Conservation (phyloP, 2,888 invertebrate species). For the Lissocephala sabroskyi region DNA sequence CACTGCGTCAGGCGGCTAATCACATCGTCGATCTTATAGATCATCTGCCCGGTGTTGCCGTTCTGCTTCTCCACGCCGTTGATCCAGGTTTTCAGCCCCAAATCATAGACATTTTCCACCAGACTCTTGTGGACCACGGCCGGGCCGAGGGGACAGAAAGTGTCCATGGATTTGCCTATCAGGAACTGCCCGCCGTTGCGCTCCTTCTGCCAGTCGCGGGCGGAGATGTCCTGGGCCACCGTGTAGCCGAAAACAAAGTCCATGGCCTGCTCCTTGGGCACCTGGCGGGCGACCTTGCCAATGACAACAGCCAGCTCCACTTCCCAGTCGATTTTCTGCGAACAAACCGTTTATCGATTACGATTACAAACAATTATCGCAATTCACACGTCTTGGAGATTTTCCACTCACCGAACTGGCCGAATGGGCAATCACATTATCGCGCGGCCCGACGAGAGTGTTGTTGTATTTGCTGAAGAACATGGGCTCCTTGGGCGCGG, state of each 20-base stretch:
- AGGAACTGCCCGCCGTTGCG: conserved; percentile 80
- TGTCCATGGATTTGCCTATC: conserved; percentile 88
- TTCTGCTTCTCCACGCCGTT: conserved; percentile 85
- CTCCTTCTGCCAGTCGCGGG: conserved; percentile 84
- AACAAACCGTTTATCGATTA: no score
- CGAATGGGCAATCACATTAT: conserved; percentile 78
- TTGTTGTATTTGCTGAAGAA: conserved; percentile 92
- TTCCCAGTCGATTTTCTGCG: conserved; percentile 88
- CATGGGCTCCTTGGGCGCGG: conserved; percentile 84
- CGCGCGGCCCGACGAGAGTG: conserved; percentile 82
- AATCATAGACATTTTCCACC: conserved; percentile 79
- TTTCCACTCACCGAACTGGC: conserved; percentile 75
- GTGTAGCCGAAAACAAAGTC: conserved; percentile 88
- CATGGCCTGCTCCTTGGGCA: conserved; percentile 79
- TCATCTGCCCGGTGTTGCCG: conserved; percentile 84
- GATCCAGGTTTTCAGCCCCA: conserved; percentile 81
- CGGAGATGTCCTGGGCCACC: conserved; percentile 88
- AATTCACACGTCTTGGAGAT: conserved; percentile 25
- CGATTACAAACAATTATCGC: no score
- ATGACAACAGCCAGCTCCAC: conserved; percentile 79
- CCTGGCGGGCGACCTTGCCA: conserved; percentile 80
- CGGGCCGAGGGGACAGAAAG: conserved; percentile 90
- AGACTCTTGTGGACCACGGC: conserved; percentile 84
- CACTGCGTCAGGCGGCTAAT: conserved; percentile 83
- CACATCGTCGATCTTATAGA: conserved; percentile 84